These are phyloP conservation scores for Drosophila differens DNA, from an alignment of 2,888 invertebrate species.

Conservation along the genomic window DNA sequence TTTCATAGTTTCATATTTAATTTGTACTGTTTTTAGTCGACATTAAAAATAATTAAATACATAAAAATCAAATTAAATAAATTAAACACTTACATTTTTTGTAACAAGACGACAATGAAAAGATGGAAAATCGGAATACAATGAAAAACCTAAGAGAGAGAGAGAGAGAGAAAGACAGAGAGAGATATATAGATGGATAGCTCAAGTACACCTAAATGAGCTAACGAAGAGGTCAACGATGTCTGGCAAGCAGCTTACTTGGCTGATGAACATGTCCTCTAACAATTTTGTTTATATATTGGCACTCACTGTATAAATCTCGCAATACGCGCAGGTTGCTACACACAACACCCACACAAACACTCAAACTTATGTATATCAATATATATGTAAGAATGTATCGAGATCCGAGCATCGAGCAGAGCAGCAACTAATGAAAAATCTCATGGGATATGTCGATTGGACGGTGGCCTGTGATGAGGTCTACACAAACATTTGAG, in stretches of 20 bases:
- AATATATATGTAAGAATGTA: neutral
- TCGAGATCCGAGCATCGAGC: constrained; percentile 5
- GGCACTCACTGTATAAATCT: constrained; percentile 13
- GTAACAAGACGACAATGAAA: too few relatives aligned
- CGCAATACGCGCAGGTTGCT: constrained; percentile 33
- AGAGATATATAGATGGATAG: neutral
- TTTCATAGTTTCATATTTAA: neutral
- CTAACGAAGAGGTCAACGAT: constrained; percentile 38
- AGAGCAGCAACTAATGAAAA: constrained; percentile 60
- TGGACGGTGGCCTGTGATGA: constrained; percentile 30
- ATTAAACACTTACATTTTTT: neutral
- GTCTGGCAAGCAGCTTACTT: constrained; percentile 43
- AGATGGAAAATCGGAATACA: neutral
- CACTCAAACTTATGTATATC: neutral
- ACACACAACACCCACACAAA: constrained; percentile 36
- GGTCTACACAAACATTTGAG: constrained; percentile 70
- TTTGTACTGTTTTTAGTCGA: neutral
- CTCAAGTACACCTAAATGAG: constrained; percentile 29
- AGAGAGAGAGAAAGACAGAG: neutral
- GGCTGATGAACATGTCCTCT: constrained; percentile 58
- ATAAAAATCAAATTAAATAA: neutral
- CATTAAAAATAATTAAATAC: neutral
- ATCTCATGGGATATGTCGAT: constrained; percentile 51
- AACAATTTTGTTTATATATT: constrained; percentile 64
- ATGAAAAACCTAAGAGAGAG: too few relatives aligned